Percentiles rank a stretch among this genome's conserved stretches.
Conservation (phyloP, 1,140 invertebrate species). For the Hyphantria cunea region DNA sequence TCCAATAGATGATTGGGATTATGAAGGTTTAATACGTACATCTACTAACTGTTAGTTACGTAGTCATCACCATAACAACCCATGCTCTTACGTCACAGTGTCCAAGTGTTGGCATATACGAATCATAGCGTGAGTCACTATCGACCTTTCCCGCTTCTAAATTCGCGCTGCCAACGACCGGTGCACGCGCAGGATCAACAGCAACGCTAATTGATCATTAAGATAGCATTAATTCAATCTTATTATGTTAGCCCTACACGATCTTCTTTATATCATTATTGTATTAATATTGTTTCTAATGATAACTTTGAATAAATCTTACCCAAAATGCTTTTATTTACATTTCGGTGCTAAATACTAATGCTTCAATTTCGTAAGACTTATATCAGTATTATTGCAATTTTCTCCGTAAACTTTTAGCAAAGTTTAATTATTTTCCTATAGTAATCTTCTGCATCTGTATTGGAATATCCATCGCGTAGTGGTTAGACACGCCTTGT, state of each 20-base stretch:
- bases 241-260: constrained; percentile 16
- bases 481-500: constrained; percentile 29
- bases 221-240: constrained; percentile 31
- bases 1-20: no score
- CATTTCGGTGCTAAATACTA: constrained; percentile 41
- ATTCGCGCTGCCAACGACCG: constrained; percentile 68
- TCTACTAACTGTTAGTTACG: no score
- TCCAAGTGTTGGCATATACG: constrained; percentile 33
- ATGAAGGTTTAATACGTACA: no score
- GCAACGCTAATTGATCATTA: constrained; percentile 36
- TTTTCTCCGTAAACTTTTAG: constrained; percentile 8
- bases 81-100: constrained; percentile 11
- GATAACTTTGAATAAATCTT: constrained; percentile 19
- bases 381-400: constrained; percentile 15
- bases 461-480: constrained; percentile 18
- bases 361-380: constrained; percentile 30
- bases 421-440: constrained; percentile 16
- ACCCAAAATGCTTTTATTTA: constrained; percentile 38
- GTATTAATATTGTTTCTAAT: no score
- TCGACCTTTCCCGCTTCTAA: constrained; percentile 66
- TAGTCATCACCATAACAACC: neutral
- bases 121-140: constrained; percentile 55
- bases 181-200: constrained; percentile 23
- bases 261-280: neutral
- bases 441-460: constrained; percentile 17